Evolutionary conservation across 2,797 vertebrate genomes (phyloP), one percentile per base, ranked within the genome.

Genomic region (Melanotaenia pygmaea): DNA sequence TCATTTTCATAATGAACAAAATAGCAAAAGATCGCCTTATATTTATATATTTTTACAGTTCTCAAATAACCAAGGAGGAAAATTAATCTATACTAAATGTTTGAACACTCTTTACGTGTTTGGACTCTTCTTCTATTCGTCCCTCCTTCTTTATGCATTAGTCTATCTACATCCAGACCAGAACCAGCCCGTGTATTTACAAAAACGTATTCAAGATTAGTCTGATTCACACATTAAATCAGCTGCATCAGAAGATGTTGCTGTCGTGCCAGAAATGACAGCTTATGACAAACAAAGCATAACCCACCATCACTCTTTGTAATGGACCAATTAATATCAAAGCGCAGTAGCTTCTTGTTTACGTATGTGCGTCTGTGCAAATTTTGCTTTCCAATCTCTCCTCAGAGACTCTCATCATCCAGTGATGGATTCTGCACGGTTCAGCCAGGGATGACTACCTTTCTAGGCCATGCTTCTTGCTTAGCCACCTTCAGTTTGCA

Each of bases 391-490:
- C 92, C 88, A 90, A 90, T 90, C 83, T 82, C 84, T 79, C 86
- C 87, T 88, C 84, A 90, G 94, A 95, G 94, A 94, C 92, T 91
- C 89, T 92, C 87, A 89, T 91, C 92, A 81, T 83, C 91, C 93
- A 93, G 94, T 95, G 94, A 96, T 94, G 95, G 93, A 93, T 93
- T 91, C 87, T 76, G 87, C 77, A 24, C 18, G 79, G 87, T 86
- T 81, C 81, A 35, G 90, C 87, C 74, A 94, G 94, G 94, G 94
- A 94, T 94, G 94, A 93, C 94, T 96, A 95, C 91, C 88, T 96
- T 96, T 95, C 94, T 94, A 89, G 93, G 92, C 86, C 93, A 93
- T 72, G 88, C 84, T 83, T 93, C 92, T 87, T 91, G 90, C 95
- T 95, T 90, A 90, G 89, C 88, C 81, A 91, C 93, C 92, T 93